Percentiles rank a stretch among this genome's conserved stretches.
Evolutionary conservation across 2,797 vertebrate species (phyloP).

Genomic region (Pterois miles): DNA sequence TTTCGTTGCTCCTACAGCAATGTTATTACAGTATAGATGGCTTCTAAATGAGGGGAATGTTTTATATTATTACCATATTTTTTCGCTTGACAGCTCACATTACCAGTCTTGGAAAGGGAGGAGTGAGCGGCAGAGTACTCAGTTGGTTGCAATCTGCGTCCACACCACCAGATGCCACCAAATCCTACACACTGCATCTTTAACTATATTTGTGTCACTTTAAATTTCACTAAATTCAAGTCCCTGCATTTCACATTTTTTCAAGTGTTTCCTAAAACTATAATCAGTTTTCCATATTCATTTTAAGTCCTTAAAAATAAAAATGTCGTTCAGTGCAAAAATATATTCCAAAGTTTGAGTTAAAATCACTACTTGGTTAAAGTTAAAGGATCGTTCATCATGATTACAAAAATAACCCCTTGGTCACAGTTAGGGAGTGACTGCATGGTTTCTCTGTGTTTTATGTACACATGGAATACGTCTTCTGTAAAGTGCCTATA

Average conservation of each 20-base stretch:
- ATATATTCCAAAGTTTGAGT: not conserved
- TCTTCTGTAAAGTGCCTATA: not conserved
- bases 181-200: not conserved
- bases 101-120: too few species aligned
- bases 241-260: not conserved
- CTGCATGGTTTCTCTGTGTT: not conserved
- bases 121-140: too few species aligned
- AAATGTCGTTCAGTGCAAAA: not conserved
- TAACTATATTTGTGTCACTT: not conserved
- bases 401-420: not conserved
- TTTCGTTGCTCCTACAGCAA: too few species aligned
- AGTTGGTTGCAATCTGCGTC: too few species aligned
- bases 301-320: not conserved
- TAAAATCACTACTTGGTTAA: not conserved
- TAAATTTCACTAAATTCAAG: not conserved
- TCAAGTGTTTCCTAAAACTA: not conserved
- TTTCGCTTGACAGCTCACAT: rapidly evolving
- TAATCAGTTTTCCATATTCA: not conserved
- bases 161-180: too few species aligned
- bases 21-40: too few species aligned
- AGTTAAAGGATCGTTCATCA: not conserved
- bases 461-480: not conserved
- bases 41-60: rapidly evolving
- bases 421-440: not conserved
- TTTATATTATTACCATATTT: too few species aligned